Evolutionary conservation across 2,888 invertebrate species (phyloP).

Genomic region (Drosophila yooni): DNA sequence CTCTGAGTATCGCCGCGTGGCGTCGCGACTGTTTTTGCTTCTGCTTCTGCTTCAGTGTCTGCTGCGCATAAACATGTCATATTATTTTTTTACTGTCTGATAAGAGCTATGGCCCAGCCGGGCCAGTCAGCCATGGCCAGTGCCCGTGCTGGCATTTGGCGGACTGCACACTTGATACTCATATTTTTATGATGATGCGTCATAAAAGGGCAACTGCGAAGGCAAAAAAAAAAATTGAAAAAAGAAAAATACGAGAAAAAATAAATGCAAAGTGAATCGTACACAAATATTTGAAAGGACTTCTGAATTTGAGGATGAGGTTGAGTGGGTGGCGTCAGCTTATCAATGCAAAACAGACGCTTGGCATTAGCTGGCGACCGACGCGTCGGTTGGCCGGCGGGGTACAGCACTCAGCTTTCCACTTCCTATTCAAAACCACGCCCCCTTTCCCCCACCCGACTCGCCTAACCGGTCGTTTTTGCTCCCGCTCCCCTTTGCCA

Average conservation of each 20-base stretch:
- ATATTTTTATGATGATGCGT: constrained; percentile 66
- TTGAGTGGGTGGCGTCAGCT: constrained; percentile 48
- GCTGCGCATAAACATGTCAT: constrained; percentile 76
- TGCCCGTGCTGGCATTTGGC: constrained; percentile 29
- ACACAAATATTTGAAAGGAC: constrained; percentile 49
- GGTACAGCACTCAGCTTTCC: constrained; percentile 18
- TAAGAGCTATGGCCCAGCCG: constrained; percentile 62
- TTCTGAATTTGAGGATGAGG: background rate
- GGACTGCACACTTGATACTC: constrained; percentile 60
- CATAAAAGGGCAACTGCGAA: constrained; percentile 49
- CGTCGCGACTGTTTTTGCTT: constrained; percentile 24
- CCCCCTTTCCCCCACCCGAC: background rate
- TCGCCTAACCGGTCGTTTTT: background rate
- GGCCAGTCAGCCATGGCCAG: constrained; percentile 24
- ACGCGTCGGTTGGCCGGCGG: background rate
- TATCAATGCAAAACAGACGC: constrained; percentile 81
- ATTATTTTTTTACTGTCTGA: constrained; percentile 73
- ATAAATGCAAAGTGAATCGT: constrained; percentile 25
- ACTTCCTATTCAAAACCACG: constrained; percentile 54
- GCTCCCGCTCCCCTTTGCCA: background rate
- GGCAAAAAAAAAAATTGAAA: background rate
- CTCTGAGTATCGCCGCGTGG: constrained; percentile 52
- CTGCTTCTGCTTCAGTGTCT: constrained; percentile 37
- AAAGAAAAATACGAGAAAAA: background rate
- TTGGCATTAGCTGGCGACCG: constrained; percentile 55